Evolutionary conservation across 2,797 vertebrate species (phyloP), one percentile per base, ranked within the genome.

Genomic region (Echeneis naucrates): DNA sequence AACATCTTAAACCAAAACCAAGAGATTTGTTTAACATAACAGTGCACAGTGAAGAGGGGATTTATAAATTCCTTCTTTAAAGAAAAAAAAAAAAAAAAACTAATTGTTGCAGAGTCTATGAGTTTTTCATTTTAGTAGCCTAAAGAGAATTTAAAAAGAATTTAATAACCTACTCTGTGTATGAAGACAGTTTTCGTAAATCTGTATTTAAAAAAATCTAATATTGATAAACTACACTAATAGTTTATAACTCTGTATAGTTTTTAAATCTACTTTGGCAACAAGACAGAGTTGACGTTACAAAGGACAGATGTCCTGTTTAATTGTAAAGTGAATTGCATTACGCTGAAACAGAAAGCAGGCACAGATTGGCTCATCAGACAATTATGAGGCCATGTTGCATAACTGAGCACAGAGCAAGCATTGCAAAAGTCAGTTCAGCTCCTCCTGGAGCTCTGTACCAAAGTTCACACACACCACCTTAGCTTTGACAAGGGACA

Each of bases 401-500:
- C 84, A 81, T 78, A 92, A 90, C 44, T 30, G 23, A 75, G 62
- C 68, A 77, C 55, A 68, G 56, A 50, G 66, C 75, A 88, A 89
- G 37, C 44, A 83, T 76, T 87, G 75, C 81, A 88, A 84, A 88
- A 87, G 76, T 73, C 68, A 76, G 70, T 72, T 77, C 58, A 68
- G 75, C 72, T 54, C 78, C 78, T 82, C 64, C 61, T 78, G 57
- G 81, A 80, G 51, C 81, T 86, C 79, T 74, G 87, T 88, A 62
- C 65, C 83, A 92, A 91, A 92, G 90, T 90, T 91, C 87, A 90
- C 16, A 73, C 23, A 79, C 9, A 5, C n/a, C 16, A 78, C 59
- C 53, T 74, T 48, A 80, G 67, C 72, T 47, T 51, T 72, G 81
- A 92, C 82, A 88, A 85, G 62, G 26, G 38, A 57, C 65, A 55